phyloP scores from a whole-genome alignment of 2,888 invertebrate species.

The Thecocarcelia acutangulata region DNA sequence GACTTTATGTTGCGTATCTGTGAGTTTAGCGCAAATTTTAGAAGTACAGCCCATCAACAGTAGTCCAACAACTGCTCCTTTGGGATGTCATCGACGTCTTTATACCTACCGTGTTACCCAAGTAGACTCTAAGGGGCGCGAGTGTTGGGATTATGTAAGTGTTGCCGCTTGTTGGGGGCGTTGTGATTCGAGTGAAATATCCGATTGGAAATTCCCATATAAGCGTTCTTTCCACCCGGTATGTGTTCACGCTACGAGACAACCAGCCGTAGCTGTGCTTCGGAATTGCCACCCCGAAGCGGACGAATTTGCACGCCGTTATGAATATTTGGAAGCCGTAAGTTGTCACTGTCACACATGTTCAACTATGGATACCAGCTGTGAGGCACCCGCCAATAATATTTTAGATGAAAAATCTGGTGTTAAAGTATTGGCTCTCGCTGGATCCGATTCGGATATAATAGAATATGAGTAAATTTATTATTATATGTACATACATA shows the following conservation, averaged over 20 bases:
- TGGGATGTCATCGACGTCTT: conserved; percentile 86
- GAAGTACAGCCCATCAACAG: conserved; percentile 78
- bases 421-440: conserved; percentile 77
- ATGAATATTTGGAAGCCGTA: conserved; percentile 90
- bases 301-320: conserved; percentile 85
- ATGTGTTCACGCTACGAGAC: conserved; percentile 88
- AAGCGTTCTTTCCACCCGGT: conserved; percentile 93
- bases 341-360: conserved; percentile 89
- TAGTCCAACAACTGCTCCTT: conserved; percentile 81
- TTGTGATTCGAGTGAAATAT: conserved; percentile 92
- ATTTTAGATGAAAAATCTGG: conserved; percentile 76
- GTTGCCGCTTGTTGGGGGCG: conserved; percentile 91
- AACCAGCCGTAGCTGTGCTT: conserved; percentile 85
- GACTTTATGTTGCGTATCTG: conserved; percentile 39
- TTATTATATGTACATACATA: no score
- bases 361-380: conserved; percentile 86
- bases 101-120: conserved; percentile 86
- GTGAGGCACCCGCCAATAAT: conserved; percentile 84
- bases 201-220: conserved; percentile 94
- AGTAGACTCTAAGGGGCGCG: conserved; percentile 82
- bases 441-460: conserved; percentile 77
- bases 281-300: conserved; percentile 89
- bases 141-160: conserved; percentile 89
- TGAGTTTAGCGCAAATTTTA: conserved; percentile 72
- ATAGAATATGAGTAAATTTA: conserved; percentile 76